phyloP scores from a whole-genome alignment of 2,888 invertebrate genomes.

The Tolmerus cingulatus region DNA sequence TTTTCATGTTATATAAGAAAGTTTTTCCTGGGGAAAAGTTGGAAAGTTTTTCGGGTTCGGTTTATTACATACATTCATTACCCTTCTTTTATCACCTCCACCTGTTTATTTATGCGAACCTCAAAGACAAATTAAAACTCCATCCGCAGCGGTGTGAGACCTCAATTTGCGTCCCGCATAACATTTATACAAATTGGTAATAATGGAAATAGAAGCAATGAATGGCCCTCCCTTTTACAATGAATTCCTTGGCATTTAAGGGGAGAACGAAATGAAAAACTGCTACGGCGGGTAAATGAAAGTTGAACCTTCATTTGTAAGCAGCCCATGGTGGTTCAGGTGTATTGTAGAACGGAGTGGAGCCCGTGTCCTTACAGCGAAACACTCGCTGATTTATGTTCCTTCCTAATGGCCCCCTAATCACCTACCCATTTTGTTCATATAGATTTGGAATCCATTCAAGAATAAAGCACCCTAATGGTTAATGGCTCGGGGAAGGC shows the following conservation, averaged over 20 bases:
- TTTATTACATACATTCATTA: conserved; percentile 11
- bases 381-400: conserved; percentile 36
- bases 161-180: not conserved
- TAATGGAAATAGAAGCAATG: conserved; percentile 32
- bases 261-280: conserved; percentile 22
- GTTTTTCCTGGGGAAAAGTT: not conserved
- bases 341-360: not conserved
- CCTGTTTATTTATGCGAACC: not conserved
- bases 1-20: conserved; percentile 5
- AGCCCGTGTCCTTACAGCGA: conserved; percentile 29
- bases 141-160: not conserved
- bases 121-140: conserved; percentile 10
- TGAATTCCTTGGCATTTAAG: conserved; percentile 29
- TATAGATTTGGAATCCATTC: conserved; percentile 37
- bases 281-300: conserved; percentile 24
- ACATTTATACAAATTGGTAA: conserved; percentile 38
- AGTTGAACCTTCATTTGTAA: conserved; percentile 37
- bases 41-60: not conserved
- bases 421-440: conserved; percentile 32
- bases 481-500: conserved; percentile 34
- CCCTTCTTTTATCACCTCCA: not conserved
- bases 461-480: conserved; percentile 36
- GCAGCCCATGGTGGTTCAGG: conserved; percentile 30
- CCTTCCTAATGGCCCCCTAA: conserved; percentile 38
- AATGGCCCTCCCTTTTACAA: conserved; percentile 21